Conservation (phyloP, 2,113 vertebrate species). For the Struthio camelus region DNA sequence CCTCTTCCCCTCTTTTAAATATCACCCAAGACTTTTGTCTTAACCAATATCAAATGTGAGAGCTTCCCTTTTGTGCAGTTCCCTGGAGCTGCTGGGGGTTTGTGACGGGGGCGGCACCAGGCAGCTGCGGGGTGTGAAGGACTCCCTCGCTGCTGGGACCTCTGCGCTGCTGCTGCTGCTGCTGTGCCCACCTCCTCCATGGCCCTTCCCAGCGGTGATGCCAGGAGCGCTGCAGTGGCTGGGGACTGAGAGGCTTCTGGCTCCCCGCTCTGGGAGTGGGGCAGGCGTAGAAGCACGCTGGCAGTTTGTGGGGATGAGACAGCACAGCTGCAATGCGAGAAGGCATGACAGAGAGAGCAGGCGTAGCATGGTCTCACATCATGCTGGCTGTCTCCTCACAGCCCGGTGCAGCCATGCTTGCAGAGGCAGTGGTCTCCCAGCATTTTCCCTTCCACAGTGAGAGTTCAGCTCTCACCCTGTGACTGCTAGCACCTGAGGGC, state of each 20-base stretch:
- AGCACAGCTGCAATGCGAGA: neutral
- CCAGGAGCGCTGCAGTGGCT: neutral
- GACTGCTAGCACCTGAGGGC: neutral
- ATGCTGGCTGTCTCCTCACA: neutral
- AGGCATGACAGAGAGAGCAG: neutral
- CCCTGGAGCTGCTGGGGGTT: neutral
- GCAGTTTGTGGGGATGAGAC: neutral
- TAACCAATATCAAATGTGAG: neutral
- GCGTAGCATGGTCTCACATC: neutral
- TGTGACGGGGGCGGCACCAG: neutral
- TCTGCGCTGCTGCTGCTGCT: no score
- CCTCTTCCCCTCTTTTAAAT: neutral
- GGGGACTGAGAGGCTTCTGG: neutral
- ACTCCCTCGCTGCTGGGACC: no score
- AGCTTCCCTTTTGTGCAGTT: neutral
- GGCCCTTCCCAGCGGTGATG: neutral
- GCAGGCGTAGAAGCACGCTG: neutral
- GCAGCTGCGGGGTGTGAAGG: neutral
- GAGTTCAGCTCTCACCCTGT: neutral
- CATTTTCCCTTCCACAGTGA: neutral
- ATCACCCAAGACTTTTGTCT: neutral
- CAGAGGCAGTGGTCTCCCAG: neutral
- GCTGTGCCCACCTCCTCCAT: neutral
- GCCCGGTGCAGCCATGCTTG: fast-evolving
- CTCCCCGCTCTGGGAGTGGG: neutral